Percentiles rank a stretch among this genome's conserved stretches.
Evolutionary conservation across 2,797 vertebrate species (phyloP).

Genomic region (Macrochelys suwanniensis): DNA sequence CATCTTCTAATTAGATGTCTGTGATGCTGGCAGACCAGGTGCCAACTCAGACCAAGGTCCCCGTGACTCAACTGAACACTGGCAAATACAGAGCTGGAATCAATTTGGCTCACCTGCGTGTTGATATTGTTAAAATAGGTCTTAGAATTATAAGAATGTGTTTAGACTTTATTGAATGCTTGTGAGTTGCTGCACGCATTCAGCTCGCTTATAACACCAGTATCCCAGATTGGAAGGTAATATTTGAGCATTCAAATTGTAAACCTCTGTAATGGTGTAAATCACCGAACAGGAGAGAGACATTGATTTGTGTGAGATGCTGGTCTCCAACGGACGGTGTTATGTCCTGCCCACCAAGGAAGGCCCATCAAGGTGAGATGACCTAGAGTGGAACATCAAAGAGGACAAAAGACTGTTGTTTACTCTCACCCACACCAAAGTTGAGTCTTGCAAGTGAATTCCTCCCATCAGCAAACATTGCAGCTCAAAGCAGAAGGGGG

Average conservation of each 20-base stretch:
- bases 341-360: neutral
- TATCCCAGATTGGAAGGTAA: neutral
- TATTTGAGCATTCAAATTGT: neutral
- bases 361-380: neutral
- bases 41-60: neutral
- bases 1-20: neutral
- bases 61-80: too few species aligned
- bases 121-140: neutral
- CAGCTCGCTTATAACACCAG: neutral
- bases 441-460: neutral
- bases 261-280: neutral
- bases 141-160: neutral
- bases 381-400: neutral
- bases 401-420: neutral
- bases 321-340: neutral
- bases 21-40: neutral
- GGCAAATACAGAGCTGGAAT: neutral
- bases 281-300: neutral
- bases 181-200: neutral
- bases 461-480: neutral
- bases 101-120: neutral
- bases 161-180: neutral
- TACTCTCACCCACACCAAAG: neutral
- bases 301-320: neutral
- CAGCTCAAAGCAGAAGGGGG: neutral